Evolutionary conservation across 2,797 vertebrate genomes (phyloP).

Genomic region (Pseudotriccus pelzelni): DNA sequence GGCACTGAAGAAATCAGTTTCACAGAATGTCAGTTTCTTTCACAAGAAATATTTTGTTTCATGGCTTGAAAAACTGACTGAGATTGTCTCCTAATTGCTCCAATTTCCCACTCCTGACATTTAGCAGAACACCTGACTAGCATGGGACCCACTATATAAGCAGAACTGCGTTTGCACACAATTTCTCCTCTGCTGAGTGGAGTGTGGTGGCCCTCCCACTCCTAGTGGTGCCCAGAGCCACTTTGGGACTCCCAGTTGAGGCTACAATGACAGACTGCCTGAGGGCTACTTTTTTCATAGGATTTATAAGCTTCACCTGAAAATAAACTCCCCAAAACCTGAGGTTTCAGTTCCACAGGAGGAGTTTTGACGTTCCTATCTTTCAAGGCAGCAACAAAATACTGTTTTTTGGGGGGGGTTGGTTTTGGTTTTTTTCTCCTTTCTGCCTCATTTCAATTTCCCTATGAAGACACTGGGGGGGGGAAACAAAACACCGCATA

Average conservation of each 20-base stretch:
- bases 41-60: background rate
- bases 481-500: fast-evolving
- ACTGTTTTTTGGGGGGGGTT: background rate
- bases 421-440: too few species aligned
- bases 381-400: background rate
- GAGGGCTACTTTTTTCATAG: background rate
- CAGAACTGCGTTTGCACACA: background rate
- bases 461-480: background rate
- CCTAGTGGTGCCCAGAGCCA: background rate
- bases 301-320: background rate
- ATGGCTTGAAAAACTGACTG: background rate
- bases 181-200: background rate
- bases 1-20: background rate
- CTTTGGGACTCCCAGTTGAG: background rate
- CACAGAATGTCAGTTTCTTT: background rate
- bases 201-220: fast-evolving
- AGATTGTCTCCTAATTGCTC: background rate
- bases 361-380: background rate
- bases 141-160: fast-evolving
- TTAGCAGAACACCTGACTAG: background rate
- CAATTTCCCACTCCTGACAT: background rate
- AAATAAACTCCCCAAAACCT: background rate
- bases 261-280: background rate
- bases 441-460: background rate
- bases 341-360: background rate